phyloP scores from a whole-genome alignment of 1,140 invertebrate genomes.

The Neotoxoptera formosana region DNA sequence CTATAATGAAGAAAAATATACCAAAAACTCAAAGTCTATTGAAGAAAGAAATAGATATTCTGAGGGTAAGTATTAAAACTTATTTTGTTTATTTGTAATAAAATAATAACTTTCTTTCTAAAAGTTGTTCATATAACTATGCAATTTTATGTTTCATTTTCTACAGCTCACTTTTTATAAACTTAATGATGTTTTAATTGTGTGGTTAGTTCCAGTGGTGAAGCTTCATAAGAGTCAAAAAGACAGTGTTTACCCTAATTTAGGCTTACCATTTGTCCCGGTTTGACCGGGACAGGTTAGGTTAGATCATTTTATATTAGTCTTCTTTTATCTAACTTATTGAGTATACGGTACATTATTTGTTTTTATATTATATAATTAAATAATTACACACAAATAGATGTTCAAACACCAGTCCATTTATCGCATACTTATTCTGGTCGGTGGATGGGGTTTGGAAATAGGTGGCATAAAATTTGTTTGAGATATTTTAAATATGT shows the following conservation, averaged over 20 bases:
- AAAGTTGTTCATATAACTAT: not conserved
- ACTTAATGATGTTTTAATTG: not conserved
- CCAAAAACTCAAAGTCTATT: conserved; percentile 96
- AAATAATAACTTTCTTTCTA: not conserved
- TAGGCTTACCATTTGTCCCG: no score
- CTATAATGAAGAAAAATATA: conserved; percentile 96
- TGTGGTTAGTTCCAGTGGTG: not conserved
- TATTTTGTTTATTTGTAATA: not conserved
- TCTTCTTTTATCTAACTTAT: no score
- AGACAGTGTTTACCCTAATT: not conserved
- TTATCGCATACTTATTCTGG: no score
- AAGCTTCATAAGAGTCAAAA: not conserved
- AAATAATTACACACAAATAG: no score
- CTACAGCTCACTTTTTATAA: not conserved
- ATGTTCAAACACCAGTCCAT: no score
- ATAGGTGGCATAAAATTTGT: no score
- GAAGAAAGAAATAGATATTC: conserved; percentile 98
- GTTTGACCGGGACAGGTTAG: no score
- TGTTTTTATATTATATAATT: no score
- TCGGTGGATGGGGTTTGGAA: no score
- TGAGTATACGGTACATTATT: no score
- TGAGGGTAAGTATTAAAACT: conserved; percentile 75
- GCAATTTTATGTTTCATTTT: not conserved
- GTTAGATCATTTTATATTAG: no score
- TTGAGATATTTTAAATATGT: no score